phyloP scores from a whole-genome alignment of 2,888 invertebrate species.

The Oscheius myriophilus region DNA sequence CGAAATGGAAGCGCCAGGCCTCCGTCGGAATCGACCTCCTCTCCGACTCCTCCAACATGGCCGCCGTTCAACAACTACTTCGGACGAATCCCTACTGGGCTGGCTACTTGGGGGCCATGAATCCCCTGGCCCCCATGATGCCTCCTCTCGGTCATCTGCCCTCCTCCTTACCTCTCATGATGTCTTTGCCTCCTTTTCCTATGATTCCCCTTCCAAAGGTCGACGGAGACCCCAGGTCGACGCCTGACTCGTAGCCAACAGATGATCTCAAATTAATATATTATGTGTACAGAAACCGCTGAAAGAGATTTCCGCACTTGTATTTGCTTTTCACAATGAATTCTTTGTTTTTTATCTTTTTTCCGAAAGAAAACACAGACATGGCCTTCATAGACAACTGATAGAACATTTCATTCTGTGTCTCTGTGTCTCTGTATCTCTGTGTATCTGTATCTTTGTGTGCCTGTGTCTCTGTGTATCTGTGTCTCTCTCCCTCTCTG shows the following conservation, averaged over 20 bases:
- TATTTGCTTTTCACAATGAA: constrained; percentile 14
- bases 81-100: constrained; percentile 68
- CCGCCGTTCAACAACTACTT: constrained; percentile 85
- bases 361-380: no score
- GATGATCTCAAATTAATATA: constrained; percentile 24
- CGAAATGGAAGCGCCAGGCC: constrained; percentile 99
- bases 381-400: no score
- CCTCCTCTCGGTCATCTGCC: constrained; percentile 15
- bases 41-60: constrained; percentile 96
- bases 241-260: background rate
- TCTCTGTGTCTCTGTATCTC: no score
- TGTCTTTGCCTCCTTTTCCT: constrained; percentile 17
- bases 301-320: background rate
- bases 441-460: no score
- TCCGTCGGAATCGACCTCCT: constrained; percentile 94
- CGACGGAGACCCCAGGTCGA: background rate
- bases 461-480: no score
- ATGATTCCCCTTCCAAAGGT: background rate
- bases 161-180: constrained; percentile 18
- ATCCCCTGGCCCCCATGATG: constrained; percentile 11
- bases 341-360: background rate
- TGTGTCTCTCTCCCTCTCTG: no score
- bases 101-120: constrained; percentile 23
- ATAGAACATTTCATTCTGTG: no score
- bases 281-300: constrained; percentile 21